Evolutionary conservation across 1,140 invertebrate genomes (phyloP), one percentile per base, ranked within the genome.

Genomic region (Stegodyphus dumicola): DNA sequence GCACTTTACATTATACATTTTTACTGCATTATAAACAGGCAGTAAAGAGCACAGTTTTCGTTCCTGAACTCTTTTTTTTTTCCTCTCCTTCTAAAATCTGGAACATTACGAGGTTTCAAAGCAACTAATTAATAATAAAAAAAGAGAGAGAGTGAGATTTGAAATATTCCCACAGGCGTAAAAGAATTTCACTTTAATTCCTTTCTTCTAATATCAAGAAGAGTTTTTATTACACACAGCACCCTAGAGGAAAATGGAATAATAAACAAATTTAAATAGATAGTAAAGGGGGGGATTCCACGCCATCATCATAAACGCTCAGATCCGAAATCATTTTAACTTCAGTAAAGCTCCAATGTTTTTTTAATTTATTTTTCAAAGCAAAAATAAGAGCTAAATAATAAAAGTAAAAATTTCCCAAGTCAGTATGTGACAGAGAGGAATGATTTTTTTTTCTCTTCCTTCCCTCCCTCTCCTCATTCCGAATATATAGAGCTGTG

Each of bases 241-340:
- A 48, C 49, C 56, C 79, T 48, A 80, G 33, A 80, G 69, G 18
- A 74, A 81, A 80, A 60, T 60, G 18, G 66, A 60, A 71, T 69
- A 71, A 54, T 18, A 66, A 81, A 73, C 49, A 74, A 73, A 18
- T 71, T 33, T 53, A 17, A 48, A 66, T 66, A 9, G 51, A 77
- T 17, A 7, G 17, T 1, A 15, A 67, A 67, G n/a, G n/a, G n/a
- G 7, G 7, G 65, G 6, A 67, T 15, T 11, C 7, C 7, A 15
- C 9, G 65, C 11, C 15, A 81, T 74, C 52, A 74, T 66, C 71
- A 81, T 81, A 74, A 81, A 65, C 69, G 69, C 49, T 64, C 69
- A 74, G 60, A 60, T 65, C 70, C 56, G n/a, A 56, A 81, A 74
- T 74, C 70, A 60, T 74, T 81, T 74, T 74, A 74, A 81, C 69